Evolutionary conservation across 2,113 vertebrate genomes (phyloP).

Genomic region (Saccopteryx bilineata): DNA sequence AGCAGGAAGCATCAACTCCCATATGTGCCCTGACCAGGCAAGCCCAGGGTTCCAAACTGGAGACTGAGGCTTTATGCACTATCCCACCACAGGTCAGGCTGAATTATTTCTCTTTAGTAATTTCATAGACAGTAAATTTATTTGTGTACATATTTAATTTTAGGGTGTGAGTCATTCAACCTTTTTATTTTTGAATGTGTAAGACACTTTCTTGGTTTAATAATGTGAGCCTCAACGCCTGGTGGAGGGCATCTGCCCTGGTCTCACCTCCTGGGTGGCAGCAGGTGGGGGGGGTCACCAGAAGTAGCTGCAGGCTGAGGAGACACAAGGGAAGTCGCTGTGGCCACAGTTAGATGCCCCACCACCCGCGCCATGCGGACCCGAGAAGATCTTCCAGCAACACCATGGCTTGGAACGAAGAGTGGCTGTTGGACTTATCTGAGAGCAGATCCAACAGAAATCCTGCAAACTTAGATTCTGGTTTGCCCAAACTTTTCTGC

Average conservation of each 20-base stretch:
- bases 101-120: not conserved
- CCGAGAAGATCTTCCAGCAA: too few relatives aligned
- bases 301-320: not conserved
- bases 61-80: too few relatives aligned
- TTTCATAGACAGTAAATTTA: not conserved
- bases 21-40: too few relatives aligned
- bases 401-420: not conserved
- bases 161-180: not conserved
- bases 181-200: not conserved
- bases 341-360: not conserved
- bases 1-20: too few relatives aligned
- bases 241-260: too few relatives aligned
- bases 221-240: not conserved
- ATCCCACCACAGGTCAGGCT: not conserved
- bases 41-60: too few relatives aligned
- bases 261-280: not conserved
- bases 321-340: not conserved
- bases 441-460: too few relatives aligned
- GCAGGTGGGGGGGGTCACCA: not conserved
- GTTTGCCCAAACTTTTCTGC: not conserved
- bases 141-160: constrained; percentile 29
- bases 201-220: not conserved
- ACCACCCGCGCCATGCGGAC: too few relatives aligned
- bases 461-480: too few relatives aligned
- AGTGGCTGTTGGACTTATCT: not conserved